Base-by-base conservation (phyloP, 1,140 invertebrate species). In the Nasonia vitripennis region DNA sequence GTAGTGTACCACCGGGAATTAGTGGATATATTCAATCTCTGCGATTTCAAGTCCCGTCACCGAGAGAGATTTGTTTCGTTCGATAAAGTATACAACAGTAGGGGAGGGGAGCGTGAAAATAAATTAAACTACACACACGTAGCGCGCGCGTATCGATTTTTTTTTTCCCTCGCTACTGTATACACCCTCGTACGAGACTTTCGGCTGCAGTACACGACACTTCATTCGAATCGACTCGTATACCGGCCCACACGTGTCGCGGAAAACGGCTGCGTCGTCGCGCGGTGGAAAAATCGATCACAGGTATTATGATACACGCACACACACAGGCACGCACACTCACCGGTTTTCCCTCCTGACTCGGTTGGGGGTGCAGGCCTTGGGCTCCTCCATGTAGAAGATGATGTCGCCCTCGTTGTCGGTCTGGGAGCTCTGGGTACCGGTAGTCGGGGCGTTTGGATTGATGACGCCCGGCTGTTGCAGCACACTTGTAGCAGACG, bases 321-420 rank as follows among this genome's bases (percentile, higher is more conserved):
- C n/a, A n/a, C n/a, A n/a, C n/a, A n/a, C n/a, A n/a, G n/a, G n/a
- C n/a, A n/a, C n/a, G n/a, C 0, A 27, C 27, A 27, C 91, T 91
- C 87, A 92, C 87, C 94, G 92, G 85, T 95, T 94, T 81, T 95
- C 94, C 82, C 95, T 89, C 87, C 95, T 92, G 7, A 94, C 92
- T 17, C 95, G 92, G 87, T 95, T 95, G 70, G 95, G 95, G 41
- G 95, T 95, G 93, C 95, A 95, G 70, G 95, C 94, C 92, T 95
- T 95, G 2, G 95, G 95, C 88, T 96, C 95, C 87, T 96, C 96
- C 89, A 95, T 95, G 89, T 96, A 96, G 89, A 95, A 96, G 27
- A 96, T 95, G n/a, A 96, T 94, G 87, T 96, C 95, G 3, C 95
- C 94, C 87, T 96, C 95, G 87, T 94, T 95, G 48, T 95, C 95